phyloP scores from a whole-genome alignment of 1,140 invertebrate species.

The Reticulitermes speratus region DNA sequence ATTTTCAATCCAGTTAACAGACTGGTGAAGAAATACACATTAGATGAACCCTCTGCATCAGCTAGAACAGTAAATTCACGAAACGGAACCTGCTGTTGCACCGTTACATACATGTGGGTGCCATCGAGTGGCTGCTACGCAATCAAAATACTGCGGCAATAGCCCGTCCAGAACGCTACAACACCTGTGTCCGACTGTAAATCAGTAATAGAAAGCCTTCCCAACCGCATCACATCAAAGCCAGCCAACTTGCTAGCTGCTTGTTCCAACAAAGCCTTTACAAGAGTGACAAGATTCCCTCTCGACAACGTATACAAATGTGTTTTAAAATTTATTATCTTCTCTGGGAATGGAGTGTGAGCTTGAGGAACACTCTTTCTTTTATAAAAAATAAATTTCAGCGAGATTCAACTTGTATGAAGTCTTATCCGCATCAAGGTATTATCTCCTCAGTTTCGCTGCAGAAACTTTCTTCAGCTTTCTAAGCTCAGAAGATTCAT shows the following conservation, averaged over 20 bases:
- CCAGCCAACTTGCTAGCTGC: neutral
- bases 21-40: neutral
- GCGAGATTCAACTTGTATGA: neutral
- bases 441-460: neutral
- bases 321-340: constrained; percentile 5
- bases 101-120: neutral
- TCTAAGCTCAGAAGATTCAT: neutral
- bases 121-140: neutral
- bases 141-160: no score
- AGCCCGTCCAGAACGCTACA: neutral
- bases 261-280: neutral
- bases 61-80: neutral
- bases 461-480: neutral
- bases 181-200: neutral
- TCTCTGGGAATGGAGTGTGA: neutral
- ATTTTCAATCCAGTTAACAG: neutral
- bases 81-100: neutral
- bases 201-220: neutral
- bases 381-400: neutral
- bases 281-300: neutral
- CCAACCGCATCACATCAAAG: neutral
- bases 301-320: neutral
- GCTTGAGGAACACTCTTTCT: neutral
- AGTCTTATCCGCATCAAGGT: neutral
- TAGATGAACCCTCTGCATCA: neutral